These are phyloP conservation scores for Hippocampus guttulatus DNA, from an alignment of 2,113 vertebrate genomes.

Conservation along the genomic window DNA sequence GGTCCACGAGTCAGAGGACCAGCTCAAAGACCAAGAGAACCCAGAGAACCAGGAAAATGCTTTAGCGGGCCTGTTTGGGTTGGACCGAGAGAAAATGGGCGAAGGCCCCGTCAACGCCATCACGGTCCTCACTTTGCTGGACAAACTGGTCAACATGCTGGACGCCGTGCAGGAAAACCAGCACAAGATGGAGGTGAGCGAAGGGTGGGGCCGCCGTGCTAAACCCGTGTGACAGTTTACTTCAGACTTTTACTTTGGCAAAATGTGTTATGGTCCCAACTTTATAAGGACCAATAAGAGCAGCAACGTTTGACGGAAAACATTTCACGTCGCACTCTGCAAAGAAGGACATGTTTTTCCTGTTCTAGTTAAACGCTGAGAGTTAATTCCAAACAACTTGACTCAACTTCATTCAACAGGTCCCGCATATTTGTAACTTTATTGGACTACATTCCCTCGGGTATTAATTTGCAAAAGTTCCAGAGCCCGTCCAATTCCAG, in stretches of 20 bases:
- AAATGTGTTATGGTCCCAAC: background rate
- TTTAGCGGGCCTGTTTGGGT: slow-evolving; percentile 28
- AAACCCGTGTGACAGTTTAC: background rate
- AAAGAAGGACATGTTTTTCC: background rate
- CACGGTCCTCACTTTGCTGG: slow-evolving; percentile 89
- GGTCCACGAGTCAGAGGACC: slow-evolving; percentile 53
- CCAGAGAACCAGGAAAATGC: slow-evolving; percentile 33
- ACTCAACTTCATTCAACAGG: background rate
- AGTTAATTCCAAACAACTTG: background rate
- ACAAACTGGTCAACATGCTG: slow-evolving; percentile 93
- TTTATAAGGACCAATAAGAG: background rate
- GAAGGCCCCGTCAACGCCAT: slow-evolving; percentile 85
- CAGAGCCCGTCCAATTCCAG: background rate
- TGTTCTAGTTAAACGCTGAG: background rate
- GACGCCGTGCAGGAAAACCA: slow-evolving; percentile 88
- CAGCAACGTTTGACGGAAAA: background rate
- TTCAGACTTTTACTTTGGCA: background rate
- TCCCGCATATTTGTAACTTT: background rate
- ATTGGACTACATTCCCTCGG: background rate
- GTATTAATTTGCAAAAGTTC: background rate
- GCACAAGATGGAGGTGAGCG: slow-evolving; percentile 81
- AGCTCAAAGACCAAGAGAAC: slow-evolving; percentile 9
- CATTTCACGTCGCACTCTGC: background rate
- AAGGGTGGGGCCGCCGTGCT: background rate
- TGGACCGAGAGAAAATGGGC: slow-evolving; percentile 39